Conservation (phyloP, 1,140 invertebrate species). For the Charaxes varanes region DNA sequence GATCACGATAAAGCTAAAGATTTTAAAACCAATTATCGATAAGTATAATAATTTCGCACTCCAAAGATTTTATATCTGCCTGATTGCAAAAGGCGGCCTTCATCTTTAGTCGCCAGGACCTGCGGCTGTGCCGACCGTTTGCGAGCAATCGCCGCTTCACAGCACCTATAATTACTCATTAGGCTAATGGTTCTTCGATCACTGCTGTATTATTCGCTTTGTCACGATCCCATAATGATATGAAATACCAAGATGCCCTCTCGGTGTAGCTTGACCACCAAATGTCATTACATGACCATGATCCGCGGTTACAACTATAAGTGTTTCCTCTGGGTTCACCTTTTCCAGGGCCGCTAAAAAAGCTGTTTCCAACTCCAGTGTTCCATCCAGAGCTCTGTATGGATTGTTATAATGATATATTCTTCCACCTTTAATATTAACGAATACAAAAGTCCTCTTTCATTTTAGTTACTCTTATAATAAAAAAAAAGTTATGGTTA, state of each 20-base stretch:
- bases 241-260: too few relatives aligned
- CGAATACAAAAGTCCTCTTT: too few relatives aligned
- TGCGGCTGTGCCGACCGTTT: conserved; percentile 24
- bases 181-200: conserved; percentile 50
- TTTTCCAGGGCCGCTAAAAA: too few relatives aligned
- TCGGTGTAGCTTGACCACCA: too few relatives aligned
- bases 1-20: too few relatives aligned
- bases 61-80: conserved; percentile 28
- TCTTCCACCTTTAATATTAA: conserved; percentile 77
- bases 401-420: conserved; percentile 84
- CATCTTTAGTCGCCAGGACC: conserved; percentile 34
- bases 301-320: conserved; percentile 82
- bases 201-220: conserved; percentile 32
- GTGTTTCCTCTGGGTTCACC: conserved; percentile 72
- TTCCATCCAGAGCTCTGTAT: conserved; percentile 80
- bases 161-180: conserved; percentile 52
- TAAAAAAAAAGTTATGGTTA: too few relatives aligned
- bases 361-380: conserved; percentile 79
- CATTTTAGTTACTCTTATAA: too few relatives aligned
- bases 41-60: conserved; percentile 18
- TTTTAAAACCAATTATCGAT: conserved; percentile 15
- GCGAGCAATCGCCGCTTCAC: conserved; percentile 32
- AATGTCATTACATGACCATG: conserved; percentile 84
- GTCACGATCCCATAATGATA: conserved; percentile 36
- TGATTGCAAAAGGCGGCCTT: conserved; percentile 48